These are phyloP conservation scores for Meandrusa payeni DNA, from an alignment of 2,888 invertebrate genomes.

Conservation along the genomic window DNA sequence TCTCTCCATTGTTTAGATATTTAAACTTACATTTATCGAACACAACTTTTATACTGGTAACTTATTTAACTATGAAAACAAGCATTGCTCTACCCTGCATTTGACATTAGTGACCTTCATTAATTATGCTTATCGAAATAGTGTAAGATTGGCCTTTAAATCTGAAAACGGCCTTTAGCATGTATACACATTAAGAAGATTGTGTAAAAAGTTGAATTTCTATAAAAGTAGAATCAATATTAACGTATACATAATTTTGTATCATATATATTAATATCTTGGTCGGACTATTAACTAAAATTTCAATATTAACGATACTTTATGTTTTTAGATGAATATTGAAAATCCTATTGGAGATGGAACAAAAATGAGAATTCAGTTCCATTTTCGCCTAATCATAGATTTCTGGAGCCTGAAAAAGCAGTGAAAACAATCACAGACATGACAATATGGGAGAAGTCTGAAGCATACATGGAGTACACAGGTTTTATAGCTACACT, in stretches of 20 bases:
- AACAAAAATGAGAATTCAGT: conserved; percentile 34
- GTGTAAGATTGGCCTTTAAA: conserved; percentile 13
- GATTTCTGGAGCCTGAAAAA: conserved; percentile 83
- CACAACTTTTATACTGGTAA: conserved; percentile 3
- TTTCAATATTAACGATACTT: too few species aligned
- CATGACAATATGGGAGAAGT: conserved; percentile 90
- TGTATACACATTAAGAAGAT: neutral
- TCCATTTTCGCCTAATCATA: conserved; percentile 78
- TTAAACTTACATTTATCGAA: conserved; percentile 12
- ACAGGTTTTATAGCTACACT: conserved; percentile 93
- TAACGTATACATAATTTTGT: too few species aligned
- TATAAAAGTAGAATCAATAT: neutral
- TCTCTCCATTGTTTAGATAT: conserved; percentile 85
- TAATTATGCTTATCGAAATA: conserved; percentile 53
- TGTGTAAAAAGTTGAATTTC: neutral
- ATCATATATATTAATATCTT: too few species aligned
- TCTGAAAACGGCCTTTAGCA: conserved; percentile 4
- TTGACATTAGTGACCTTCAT: conserved; percentile 75
- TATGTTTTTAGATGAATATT: conserved; percentile 57
- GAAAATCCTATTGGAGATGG: conserved; percentile 61
- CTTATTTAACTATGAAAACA: conserved; percentile 16
- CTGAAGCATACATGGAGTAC: conserved; percentile 93
- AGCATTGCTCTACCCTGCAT: conserved; percentile 29
- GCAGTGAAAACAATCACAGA: conserved; percentile 84
- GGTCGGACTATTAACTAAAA: too few species aligned